Evolutionary conservation across 2,888 invertebrate genomes (phyloP).

Genomic region (Beris morrisii): DNA sequence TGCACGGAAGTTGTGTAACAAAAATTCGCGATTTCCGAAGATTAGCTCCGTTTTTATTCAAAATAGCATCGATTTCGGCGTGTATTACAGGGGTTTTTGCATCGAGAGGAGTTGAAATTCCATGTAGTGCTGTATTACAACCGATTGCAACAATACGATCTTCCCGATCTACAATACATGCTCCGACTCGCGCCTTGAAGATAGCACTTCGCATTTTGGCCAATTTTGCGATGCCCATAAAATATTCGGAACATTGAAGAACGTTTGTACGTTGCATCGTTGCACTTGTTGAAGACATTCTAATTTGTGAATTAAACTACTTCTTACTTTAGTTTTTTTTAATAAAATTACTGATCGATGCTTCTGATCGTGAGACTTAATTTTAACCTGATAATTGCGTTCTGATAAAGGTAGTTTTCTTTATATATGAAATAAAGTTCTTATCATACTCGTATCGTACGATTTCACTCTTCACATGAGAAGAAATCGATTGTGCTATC

Average conservation of each 20-base stretch:
- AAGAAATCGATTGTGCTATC: too few relatives aligned
- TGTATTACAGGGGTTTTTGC: slow-evolving; percentile 94
- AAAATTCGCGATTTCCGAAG: slow-evolving; percentile 82
- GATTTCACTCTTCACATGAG: too few relatives aligned
- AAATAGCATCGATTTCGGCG: slow-evolving; percentile 95
- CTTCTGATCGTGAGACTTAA: too few relatives aligned
- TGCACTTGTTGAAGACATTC: too few relatives aligned
- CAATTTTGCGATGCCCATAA: slow-evolving; percentile 90
- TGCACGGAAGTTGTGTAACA: slow-evolving; percentile 92
- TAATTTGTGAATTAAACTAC: too few relatives aligned
- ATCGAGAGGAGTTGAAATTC: slow-evolving; percentile 70
- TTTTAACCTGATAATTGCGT: too few relatives aligned
- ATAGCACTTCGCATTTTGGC: slow-evolving; percentile 95
- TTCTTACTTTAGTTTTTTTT: too few relatives aligned
- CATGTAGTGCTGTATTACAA: slow-evolving; percentile 95
- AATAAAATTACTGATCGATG: too few relatives aligned
- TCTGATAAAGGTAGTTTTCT: too few relatives aligned
- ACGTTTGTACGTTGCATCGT: too few relatives aligned
- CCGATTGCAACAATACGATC: slow-evolving; percentile 91
- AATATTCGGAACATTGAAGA: slow-evolving; percentile 96
- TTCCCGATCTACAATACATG: slow-evolving; percentile 85
- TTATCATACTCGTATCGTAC: too few relatives aligned
- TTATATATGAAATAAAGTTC: too few relatives aligned
- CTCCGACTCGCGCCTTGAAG: slow-evolving; percentile 90
- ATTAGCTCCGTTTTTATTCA: slow-evolving; percentile 85